Evolutionary conservation across 2,797 vertebrate genomes (phyloP).

Genomic region (Ptychobarbus kaznakovi): DNA sequence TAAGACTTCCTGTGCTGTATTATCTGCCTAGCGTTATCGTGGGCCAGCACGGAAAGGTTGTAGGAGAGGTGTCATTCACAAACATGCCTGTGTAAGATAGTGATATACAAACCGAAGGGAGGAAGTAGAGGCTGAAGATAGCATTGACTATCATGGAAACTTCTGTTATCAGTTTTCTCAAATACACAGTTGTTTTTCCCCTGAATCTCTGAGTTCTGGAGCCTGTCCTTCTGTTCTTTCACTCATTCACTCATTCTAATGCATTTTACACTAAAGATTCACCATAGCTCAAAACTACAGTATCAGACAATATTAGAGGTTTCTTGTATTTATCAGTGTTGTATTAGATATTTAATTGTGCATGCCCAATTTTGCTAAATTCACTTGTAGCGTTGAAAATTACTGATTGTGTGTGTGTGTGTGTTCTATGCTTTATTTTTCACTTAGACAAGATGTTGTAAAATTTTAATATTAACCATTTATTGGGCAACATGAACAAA

Average conservation of each 20-base stretch:
- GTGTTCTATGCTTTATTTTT: too few species aligned
- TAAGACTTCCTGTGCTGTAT: background rate
- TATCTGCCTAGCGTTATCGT: background rate
- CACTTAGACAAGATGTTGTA: too few species aligned
- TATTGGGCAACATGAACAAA: too few species aligned
- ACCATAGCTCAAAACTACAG: background rate
- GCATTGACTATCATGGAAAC: constrained; percentile 11
- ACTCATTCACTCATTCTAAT: background rate
- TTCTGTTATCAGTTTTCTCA: background rate
- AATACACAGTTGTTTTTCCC: background rate
- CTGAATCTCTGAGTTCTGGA: background rate
- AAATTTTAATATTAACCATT: too few species aligned
- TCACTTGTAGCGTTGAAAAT: background rate
- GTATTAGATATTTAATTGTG: background rate
- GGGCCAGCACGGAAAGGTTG: background rate
- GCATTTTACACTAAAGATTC: background rate
- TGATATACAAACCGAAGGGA: constrained; percentile 9
- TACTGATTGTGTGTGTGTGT: too few species aligned
- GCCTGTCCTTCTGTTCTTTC: background rate
- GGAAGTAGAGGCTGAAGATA: constrained; percentile 10
- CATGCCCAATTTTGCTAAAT: background rate
- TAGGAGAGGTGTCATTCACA: constrained; percentile 16
- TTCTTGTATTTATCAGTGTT: background rate
- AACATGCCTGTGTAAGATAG: background rate
- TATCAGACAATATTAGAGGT: background rate